A percentile compares a stretch with the other conserved stretches of the same genome.
phyloP scores from a whole-genome alignment of 2,888 invertebrate genomes.

The Heliconius ismenius region DNA sequence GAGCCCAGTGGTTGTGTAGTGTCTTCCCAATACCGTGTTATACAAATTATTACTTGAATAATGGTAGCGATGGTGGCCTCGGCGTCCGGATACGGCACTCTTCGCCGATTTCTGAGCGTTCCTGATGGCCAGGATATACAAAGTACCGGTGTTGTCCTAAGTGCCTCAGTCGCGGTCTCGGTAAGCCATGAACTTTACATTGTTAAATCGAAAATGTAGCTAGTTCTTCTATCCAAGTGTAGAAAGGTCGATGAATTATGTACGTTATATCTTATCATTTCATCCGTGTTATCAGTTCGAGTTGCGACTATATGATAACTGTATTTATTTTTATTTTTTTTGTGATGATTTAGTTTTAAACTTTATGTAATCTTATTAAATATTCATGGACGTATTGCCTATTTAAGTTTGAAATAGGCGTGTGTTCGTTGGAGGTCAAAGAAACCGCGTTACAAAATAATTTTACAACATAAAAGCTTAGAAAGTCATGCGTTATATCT shows the following conservation, averaged over 20 bases:
- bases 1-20: constrained; percentile 63
- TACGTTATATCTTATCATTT: neutral
- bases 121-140: constrained; percentile 68
- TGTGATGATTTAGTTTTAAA: constrained; percentile 1
- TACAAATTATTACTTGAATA: constrained; percentile 45
- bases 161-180: constrained; percentile 76
- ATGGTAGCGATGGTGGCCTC: constrained; percentile 80
- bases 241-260: constrained; percentile 25
- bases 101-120: constrained; percentile 77
- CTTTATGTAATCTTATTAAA: neutral
- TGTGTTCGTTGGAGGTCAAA: constrained; percentile 35
- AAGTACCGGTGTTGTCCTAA: constrained; percentile 61
- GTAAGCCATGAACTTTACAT: constrained; percentile 58
- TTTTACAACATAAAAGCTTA: constrained; percentile 52
- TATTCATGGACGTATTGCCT: neutral
- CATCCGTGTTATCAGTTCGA: neutral
- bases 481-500: constrained; percentile 56
- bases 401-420: constrained; percentile 5
- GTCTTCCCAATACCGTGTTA: constrained; percentile 42
- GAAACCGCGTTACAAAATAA: constrained; percentile 45
- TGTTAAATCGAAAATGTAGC: constrained; percentile 61
- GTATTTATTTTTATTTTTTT: constrained; percentile 17
- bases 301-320: constrained; percentile 15
- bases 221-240: constrained; percentile 48
- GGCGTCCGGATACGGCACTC: constrained; percentile 78